These are phyloP conservation scores for Priocnemis perturbator DNA, from an alignment of 2,888 invertebrate genomes.

Conservation along the genomic window DNA sequence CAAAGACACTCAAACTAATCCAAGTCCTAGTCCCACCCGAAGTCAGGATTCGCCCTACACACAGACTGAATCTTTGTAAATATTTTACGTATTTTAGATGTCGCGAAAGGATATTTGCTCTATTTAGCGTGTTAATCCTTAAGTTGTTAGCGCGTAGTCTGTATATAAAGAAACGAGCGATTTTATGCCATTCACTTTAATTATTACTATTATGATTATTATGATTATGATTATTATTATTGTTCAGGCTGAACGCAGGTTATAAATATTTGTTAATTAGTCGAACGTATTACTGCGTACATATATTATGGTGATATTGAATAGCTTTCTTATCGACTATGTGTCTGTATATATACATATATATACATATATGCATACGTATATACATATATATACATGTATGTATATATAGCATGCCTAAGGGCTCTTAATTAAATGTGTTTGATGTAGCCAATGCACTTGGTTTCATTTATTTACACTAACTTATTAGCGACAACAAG, in stretches of 20 bases:
- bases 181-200: constrained; percentile 23
- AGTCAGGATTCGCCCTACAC: constrained; percentile 37
- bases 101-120: no score
- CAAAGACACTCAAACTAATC: constrained; percentile 33
- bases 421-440: constrained; percentile 63
- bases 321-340: no score
- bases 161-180: constrained; percentile 36
- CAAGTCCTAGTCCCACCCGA: constrained; percentile 25
- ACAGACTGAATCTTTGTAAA: constrained; percentile 60
- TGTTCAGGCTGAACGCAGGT: neutral
- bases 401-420: constrained; percentile 63
- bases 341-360: constrained; percentile 12
- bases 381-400: constrained; percentile 24
- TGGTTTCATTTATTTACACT: constrained; percentile 67
- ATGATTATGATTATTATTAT: constrained; percentile 2
- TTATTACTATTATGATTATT: constrained; percentile 8
- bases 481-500: constrained; percentile 31
- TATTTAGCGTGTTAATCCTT: constrained; percentile 28
- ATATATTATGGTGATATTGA: no score
- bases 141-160: constrained; percentile 35
- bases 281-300: neutral
- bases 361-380: constrained; percentile 39
- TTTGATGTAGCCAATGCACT: constrained; percentile 60
- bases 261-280: constrained; percentile 21
- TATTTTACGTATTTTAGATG: constrained; percentile 23